Evolutionary conservation across 2,888 invertebrate species (phyloP).

Genomic region (Melinaea marsaeus): DNA sequence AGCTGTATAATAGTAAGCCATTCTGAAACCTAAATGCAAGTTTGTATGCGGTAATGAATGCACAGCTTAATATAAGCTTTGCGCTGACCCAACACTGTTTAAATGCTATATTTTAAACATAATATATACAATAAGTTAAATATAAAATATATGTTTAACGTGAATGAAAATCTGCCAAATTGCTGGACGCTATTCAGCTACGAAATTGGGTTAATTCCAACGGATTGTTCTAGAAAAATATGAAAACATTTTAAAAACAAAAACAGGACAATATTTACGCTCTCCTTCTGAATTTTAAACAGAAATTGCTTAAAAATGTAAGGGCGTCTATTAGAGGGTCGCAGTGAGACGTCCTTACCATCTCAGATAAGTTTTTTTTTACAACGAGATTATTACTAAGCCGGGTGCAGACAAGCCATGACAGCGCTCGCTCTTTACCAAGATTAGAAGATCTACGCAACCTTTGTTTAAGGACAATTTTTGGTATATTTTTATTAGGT

Average conservation of each 20-base stretch:
- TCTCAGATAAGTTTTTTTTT: constrained; percentile 1
- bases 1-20: too few species aligned
- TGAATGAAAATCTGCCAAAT: background rate
- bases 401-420: constrained; percentile 1
- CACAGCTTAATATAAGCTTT: background rate
- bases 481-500: background rate
- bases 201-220: background rate
- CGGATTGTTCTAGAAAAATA: background rate
- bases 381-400: constrained; percentile 3
- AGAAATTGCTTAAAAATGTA: constrained; percentile 1
- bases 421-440: background rate
- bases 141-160: background rate
- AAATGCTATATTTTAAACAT: background rate
- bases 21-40: background rate
- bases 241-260: constrained; percentile 1
- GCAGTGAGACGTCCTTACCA: background rate
- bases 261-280: background rate
- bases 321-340: constrained; percentile 2
- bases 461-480: background rate
- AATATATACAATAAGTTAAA: background rate
- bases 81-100: background rate
- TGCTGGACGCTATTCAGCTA: background rate
- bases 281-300: constrained; percentile 1
- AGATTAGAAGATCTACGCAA: background rate
- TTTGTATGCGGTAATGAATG: background rate